Evolutionary conservation across 2,888 invertebrate genomes (phyloP).

Genomic region (Hemistola chrysoprasaria): DNA sequence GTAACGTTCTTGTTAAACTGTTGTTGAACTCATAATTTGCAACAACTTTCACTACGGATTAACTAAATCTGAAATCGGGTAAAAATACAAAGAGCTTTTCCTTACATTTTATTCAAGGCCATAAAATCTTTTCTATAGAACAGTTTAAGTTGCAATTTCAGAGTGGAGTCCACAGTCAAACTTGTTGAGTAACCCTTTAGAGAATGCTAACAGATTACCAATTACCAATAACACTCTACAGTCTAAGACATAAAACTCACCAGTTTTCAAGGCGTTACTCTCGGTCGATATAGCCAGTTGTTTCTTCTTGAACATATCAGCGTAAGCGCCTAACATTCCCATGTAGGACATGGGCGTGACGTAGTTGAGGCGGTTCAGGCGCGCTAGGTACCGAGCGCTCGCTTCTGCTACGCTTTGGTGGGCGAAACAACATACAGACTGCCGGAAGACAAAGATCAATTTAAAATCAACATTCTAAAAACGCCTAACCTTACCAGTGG

Average conservation of each 20-base stretch:
- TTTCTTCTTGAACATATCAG: conserved; percentile 87
- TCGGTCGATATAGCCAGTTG: conserved; percentile 79
- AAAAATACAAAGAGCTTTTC: too few species aligned
- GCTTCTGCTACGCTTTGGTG: conserved; percentile 89
- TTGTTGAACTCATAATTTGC: too few species aligned
- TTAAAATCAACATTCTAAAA: conserved; percentile 14
- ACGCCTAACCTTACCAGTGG: too few species aligned
- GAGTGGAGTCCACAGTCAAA: too few species aligned
- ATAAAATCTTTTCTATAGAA: too few species aligned
- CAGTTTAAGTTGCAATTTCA: too few species aligned
- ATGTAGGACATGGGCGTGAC: conserved; percentile 95
- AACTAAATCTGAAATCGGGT: too few species aligned
- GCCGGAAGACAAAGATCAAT: conserved; percentile 7
- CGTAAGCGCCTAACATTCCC: conserved; percentile 91
- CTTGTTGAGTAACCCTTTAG: too few species aligned
- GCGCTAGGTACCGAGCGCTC: conserved; percentile 86
- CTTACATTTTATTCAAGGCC: too few species aligned
- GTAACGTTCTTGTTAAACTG: too few species aligned
- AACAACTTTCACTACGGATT: too few species aligned
- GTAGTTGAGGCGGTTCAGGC: conserved; percentile 90
- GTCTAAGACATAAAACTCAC: conserved; percentile 46
- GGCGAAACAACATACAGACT: conserved; percentile 70
- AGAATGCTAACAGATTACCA: too few species aligned
- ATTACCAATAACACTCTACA: not conserved
- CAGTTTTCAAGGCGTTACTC: conserved; percentile 82